Percentiles rank a stretch among this genome's conserved stretches.
Conservation (phyloP, 2,797 vertebrate species). For the Aldrovandia affinis region DNA sequence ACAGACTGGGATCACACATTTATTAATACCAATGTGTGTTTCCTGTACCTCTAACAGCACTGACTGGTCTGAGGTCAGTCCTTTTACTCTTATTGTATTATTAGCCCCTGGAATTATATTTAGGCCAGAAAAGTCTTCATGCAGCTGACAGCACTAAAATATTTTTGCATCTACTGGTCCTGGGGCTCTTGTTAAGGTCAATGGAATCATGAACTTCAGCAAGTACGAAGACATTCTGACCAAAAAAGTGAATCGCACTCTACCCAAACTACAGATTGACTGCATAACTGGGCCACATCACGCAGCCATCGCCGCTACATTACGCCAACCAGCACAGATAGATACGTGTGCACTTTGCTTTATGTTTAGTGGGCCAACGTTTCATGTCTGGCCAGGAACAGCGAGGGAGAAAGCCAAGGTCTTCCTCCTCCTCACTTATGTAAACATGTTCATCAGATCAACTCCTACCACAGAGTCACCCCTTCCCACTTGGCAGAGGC, state of each 20-base stretch:
- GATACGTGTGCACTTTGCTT: neutral
- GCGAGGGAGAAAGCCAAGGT: neutral
- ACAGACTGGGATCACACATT: conserved; percentile 26
- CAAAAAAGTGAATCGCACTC: too few relatives aligned
- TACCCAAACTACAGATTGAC: too few relatives aligned
- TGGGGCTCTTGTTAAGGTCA: too few relatives aligned
- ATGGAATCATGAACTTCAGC: too few relatives aligned
- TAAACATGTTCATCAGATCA: conserved; percentile 25
- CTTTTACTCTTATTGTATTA: conserved; percentile 23
- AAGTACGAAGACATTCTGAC: too few relatives aligned
- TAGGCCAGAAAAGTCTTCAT: neutral
- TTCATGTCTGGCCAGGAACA: neutral
- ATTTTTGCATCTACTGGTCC: too few relatives aligned
- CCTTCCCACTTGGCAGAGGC: conserved; percentile 40
- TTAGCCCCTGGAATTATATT: conserved; percentile 20
- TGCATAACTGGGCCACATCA: too few relatives aligned
- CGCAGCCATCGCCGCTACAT: neutral
- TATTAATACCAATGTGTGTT: conserved; percentile 13
- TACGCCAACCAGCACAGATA: neutral
- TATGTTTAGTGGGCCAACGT: neutral
- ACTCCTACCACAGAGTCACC: conserved; percentile 25
- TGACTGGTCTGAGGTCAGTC: conserved; percentile 19
- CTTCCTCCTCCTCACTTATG: conserved; percentile 14
- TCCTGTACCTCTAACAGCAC: conserved; percentile 20
- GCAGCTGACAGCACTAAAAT: too few relatives aligned